Percentiles rank a stretch among this genome's conserved stretches.
These are phyloP conservation scores for Oxytorus armatus DNA, from an alignment of 2,888 invertebrate species.

Conservation along the genomic window DNA sequence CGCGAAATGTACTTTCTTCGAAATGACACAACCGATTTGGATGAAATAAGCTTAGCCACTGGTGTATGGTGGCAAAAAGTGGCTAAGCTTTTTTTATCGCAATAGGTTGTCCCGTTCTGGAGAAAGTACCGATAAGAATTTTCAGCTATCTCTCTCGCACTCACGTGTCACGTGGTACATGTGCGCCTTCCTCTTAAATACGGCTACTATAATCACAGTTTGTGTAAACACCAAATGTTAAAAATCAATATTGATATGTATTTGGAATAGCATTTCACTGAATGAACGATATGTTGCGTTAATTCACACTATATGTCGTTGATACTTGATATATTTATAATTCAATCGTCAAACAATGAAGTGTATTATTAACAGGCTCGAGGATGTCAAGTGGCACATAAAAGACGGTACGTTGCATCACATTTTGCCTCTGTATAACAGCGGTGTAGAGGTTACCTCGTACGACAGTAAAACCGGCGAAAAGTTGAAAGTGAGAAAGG, in stretches of 20 bases:
- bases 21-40: too few relatives aligned
- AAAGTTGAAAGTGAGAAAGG: slow-evolving; percentile 79
- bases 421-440: slow-evolving; percentile 81
- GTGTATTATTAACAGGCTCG: slow-evolving; percentile 74
- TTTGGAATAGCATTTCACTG: slow-evolving; percentile 22
- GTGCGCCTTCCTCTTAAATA: too few relatives aligned
- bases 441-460: slow-evolving; percentile 81
- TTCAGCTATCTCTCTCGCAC: too few relatives aligned
- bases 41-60: too few relatives aligned
- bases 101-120: too few relatives aligned
- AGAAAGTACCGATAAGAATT: too few relatives aligned
- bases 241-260: slow-evolving; percentile 3
- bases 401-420: slow-evolving; percentile 82
- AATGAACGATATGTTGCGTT: too few relatives aligned
- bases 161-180: too few relatives aligned
- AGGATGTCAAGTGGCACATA: slow-evolving; percentile 82
- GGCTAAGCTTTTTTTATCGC: too few relatives aligned
- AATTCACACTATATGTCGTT: slow-evolving; percentile 1
- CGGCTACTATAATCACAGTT: slow-evolving; percentile 22
- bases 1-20: too few relatives aligned
- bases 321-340: neutral
- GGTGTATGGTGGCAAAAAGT: too few relatives aligned
- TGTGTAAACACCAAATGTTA: slow-evolving; percentile 33
- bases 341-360: slow-evolving; percentile 26
- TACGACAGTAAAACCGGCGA: slow-evolving; percentile 83